Base-by-base conservation (phyloP, 2,888 invertebrate genomes). In the Cephus rjabovi region DNA sequence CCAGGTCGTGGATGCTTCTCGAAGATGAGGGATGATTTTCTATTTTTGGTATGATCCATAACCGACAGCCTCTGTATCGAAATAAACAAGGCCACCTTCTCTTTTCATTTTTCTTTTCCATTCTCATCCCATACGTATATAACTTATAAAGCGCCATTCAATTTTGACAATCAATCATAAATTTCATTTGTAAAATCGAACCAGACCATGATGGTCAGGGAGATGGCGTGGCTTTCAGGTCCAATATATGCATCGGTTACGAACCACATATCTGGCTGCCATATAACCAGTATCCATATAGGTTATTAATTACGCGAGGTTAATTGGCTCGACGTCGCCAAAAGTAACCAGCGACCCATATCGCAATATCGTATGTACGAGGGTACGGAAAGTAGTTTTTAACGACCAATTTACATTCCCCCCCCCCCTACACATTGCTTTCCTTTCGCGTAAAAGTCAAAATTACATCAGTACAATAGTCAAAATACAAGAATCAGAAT, bases 261-360 rank as follows among this genome's bases (percentile, higher is more conserved):
- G 56, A 56, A 23, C 56, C 56, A 23, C 30, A 71, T 33, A 34
- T 71, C 33, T 71, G 71, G 11, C 71, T 12, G 71, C 56, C 23
- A 23, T 71, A 11, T 71, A 9, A 34, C 30, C 75, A 77, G 40
- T 34, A 80, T 79, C 12, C 79, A 81, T 79, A 15, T 79, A 81
- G 81, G 80, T 86, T 86, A 87, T 87, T 87, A 87, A 87, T 87
- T 86, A 84, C 82, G 75, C 77, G 76, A 40, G 80, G 83, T 85
- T 87, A 87, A 87, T 87, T 86, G 85, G 83, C 79, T 83, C 70
- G 74, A 75, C 81, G 77, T 81, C 81, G 80, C 80, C 81, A 81
- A 85, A 85, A 84, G 81, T 82, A 80, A 78, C 75, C 75, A 73
- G 40, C 79, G 6, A 23, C 56, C 56, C 15, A 15, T 56, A 56